These are phyloP conservation scores for Eueides isabella DNA, from an alignment of 1,140 invertebrate species.

Conservation along the genomic window DNA sequence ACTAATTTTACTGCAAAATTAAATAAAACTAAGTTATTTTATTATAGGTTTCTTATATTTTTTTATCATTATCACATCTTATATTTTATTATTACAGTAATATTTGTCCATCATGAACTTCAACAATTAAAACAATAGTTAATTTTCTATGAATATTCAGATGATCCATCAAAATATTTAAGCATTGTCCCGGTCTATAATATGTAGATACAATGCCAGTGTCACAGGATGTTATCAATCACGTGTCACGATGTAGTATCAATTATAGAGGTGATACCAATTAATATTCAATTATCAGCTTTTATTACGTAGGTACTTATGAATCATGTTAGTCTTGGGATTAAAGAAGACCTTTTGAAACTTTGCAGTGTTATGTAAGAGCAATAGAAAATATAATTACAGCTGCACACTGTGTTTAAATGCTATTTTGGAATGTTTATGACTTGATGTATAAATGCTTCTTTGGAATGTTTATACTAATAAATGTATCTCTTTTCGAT, in stretches of 20 bases:
- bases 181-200: conserved; percentile 9
- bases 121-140: neutral
- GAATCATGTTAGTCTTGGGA: conserved; percentile 10
- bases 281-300: conserved; percentile 42
- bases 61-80: too few relatives aligned
- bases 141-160: conserved; percentile 8
- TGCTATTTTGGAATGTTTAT: too few relatives aligned
- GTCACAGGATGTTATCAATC: conserved; percentile 48
- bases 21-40: too few relatives aligned
- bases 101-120: neutral
- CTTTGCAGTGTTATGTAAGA: too few relatives aligned
- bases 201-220: conserved; percentile 7
- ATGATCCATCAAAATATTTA: conserved; percentile 20
- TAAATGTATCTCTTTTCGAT: too few relatives aligned
- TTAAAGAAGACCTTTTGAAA: neutral
- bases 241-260: conserved; percentile 37
- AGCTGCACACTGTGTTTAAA: too few relatives aligned
- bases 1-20: too few relatives aligned
- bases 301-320: conserved; percentile 19
- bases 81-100: too few relatives aligned
- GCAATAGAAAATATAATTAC: neutral
- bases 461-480: too few relatives aligned
- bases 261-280: conserved; percentile 39
- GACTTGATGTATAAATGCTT: too few relatives aligned
- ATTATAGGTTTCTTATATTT: too few relatives aligned